Percentiles rank a stretch among this genome's conserved stretches.
phyloP scores from a whole-genome alignment of 1,140 invertebrate species.

The Aphis gossypii region DNA sequence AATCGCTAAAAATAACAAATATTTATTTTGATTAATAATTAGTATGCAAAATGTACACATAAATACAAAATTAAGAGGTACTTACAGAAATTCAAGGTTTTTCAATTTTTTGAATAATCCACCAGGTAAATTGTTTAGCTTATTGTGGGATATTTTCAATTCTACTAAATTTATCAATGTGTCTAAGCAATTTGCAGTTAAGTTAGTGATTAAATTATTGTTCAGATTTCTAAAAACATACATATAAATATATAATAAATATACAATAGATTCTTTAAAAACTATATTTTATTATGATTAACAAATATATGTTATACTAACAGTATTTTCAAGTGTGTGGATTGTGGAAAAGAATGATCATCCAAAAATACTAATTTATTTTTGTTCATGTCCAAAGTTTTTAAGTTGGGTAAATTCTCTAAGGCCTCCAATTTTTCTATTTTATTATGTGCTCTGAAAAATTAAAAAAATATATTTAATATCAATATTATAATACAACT shows the following conservation, averaged over 20 bases:
- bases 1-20: constrained; percentile 70
- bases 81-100: constrained; percentile 76
- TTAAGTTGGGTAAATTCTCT: constrained; percentile 69
- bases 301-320: constrained; percentile 63
- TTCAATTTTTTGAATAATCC: constrained; percentile 87
- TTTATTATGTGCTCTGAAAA: constrained; percentile 47
- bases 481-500: not conserved
- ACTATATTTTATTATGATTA: constrained; percentile 61
- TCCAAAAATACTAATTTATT: constrained; percentile 71
- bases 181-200: constrained; percentile 82
- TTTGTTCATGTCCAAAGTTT: constrained; percentile 70
- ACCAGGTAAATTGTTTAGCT: constrained; percentile 77
- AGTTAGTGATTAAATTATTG: constrained; percentile 77
- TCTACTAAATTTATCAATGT: constrained; percentile 75
- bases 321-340: constrained; percentile 66
- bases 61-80: constrained; percentile 38
- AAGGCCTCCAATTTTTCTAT: constrained; percentile 63
- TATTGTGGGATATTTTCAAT: constrained; percentile 82
- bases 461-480: not conserved
- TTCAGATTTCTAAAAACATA: constrained; percentile 76
- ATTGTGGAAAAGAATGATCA: constrained; percentile 66
- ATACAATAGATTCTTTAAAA: constrained; percentile 61
- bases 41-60: constrained; percentile 36
- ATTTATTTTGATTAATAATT: not conserved
- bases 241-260: constrained; percentile 25